Base-by-base conservation (phyloP, 1,140 invertebrate genomes). In the Platyscapa corneri region DNA sequence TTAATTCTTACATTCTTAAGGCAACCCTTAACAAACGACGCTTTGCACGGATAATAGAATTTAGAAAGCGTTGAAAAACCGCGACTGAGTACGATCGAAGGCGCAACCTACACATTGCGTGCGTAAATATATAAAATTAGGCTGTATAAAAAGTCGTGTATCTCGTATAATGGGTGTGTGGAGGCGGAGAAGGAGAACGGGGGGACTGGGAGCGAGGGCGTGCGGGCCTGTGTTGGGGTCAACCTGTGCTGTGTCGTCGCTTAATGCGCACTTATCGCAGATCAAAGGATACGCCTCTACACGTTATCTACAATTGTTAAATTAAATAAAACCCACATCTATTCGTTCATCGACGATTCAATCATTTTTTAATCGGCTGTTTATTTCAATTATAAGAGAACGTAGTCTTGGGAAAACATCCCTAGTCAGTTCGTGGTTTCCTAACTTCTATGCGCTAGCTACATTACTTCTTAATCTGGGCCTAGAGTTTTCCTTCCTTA, bases 381-480 rank as follows among this genome's bases (percentile, higher is more conserved):
- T 87, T 88, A 88, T 89, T 90, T 87, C 86, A 82, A 83, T 83
- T 85, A 85, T 85, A 83, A 91, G 91, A 92, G 91, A 93, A 93
- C 91, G 83, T 91, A 91, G 90, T 93, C 90, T 90, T 87, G 89
- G 90, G 91, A 91, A 87, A 89, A 85, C 86, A 90, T 92, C 90
- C 91, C 90, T 93, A 92, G 90, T 93, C 92, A 93, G 92, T 93
- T 93, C 92, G 91, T 93, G 91, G 90, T 91, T 90, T 88, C 88
- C 91, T 93, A 92, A 87, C 89, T 86, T 87, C 91, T 93, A 93
- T 91, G 90, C 89, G 90, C 91, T 93, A 92, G 81, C 92, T 93
- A 93, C 89, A 88, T 90, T 90, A 90, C 89, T 92, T 91, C 89
- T 92, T 91, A 90, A 75, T 88, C 90, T 93, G 91, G 90, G 89